A percentile compares a stretch with the other conserved stretches of the same genome.
These are phyloP conservation scores for Rhopalosiphum padi DNA, from an alignment of 1,140 invertebrate genomes.

Conservation along the genomic window DNA sequence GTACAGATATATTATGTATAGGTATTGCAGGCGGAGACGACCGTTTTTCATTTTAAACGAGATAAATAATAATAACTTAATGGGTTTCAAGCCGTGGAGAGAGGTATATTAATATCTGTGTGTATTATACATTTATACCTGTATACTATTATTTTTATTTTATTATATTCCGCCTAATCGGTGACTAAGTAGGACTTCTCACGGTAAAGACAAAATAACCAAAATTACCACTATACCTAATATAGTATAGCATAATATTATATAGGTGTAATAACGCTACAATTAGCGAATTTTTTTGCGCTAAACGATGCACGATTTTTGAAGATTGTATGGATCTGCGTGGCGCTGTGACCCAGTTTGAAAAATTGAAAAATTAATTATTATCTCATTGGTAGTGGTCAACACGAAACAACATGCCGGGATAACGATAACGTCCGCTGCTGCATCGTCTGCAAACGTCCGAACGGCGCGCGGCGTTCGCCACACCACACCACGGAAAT, in stretches of 20 bases:
- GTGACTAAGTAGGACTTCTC: not conserved
- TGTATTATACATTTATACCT: not conserved
- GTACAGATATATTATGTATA: not conserved
- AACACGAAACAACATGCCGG: too few relatives aligned
- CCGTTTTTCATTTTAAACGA: not conserved
- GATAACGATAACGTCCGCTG: too few relatives aligned
- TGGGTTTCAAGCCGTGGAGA: not conserved
- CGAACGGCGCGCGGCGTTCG: too few relatives aligned
- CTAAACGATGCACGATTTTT: not conserved
- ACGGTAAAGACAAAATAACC: not conserved
- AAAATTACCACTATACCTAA: not conserved
- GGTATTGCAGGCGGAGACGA: not conserved
- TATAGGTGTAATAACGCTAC: not conserved
- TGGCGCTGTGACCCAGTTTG: not conserved
- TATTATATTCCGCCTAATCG: not conserved
- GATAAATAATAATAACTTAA: slow-evolving; percentile 17
- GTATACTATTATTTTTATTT: not conserved
- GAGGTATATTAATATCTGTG: slow-evolving; percentile 1
- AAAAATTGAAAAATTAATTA: not conserved
- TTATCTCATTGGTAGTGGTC: too few relatives aligned
- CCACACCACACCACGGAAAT: not conserved
- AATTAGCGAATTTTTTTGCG: not conserved
- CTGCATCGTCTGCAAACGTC: too few relatives aligned
- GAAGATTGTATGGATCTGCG: not conserved
- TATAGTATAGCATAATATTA: not conserved